phyloP scores from a whole-genome alignment of 2,888 invertebrate species.

The Lypha dubia region DNA sequence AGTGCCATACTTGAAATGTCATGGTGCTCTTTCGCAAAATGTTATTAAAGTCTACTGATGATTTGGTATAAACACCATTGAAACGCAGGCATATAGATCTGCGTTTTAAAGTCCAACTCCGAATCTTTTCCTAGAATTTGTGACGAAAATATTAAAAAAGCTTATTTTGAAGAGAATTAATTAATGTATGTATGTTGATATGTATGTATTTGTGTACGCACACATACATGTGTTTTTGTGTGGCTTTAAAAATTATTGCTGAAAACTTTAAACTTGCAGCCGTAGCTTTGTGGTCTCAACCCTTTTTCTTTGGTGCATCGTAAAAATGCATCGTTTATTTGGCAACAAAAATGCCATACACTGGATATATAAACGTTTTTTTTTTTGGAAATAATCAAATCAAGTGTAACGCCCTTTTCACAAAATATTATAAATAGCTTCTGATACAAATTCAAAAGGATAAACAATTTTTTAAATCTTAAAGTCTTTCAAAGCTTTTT shows the following conservation, averaged over 20 bases:
- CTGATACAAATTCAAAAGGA: not conserved
- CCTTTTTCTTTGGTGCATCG: not conserved
- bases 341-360: slow-evolving; percentile 1
- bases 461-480: not conserved
- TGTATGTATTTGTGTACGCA: too few species aligned
- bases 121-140: too few species aligned
- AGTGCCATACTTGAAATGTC: too few species aligned
- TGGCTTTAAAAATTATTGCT: not conserved
- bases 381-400: not conserved
- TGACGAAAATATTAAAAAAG: too few species aligned
- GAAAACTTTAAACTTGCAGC: not conserved
- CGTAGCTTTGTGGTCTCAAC: not conserved
- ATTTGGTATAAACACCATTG: too few species aligned
- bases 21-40: too few species aligned
- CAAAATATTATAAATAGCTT: not conserved
- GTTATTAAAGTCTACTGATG: too few species aligned
- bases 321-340: slow-evolving; percentile 6
- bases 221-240: too few species aligned
- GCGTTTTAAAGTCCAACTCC: too few species aligned
- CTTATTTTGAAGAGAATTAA: too few species aligned
- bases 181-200: too few species aligned
- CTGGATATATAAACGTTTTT: not conserved
- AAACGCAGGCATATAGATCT: too few species aligned
- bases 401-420: slow-evolving; percentile 46
- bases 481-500: not conserved